Evolutionary conservation across 1,140 invertebrate genomes (phyloP).

Genomic region (Eriosoma lanigerum): DNA sequence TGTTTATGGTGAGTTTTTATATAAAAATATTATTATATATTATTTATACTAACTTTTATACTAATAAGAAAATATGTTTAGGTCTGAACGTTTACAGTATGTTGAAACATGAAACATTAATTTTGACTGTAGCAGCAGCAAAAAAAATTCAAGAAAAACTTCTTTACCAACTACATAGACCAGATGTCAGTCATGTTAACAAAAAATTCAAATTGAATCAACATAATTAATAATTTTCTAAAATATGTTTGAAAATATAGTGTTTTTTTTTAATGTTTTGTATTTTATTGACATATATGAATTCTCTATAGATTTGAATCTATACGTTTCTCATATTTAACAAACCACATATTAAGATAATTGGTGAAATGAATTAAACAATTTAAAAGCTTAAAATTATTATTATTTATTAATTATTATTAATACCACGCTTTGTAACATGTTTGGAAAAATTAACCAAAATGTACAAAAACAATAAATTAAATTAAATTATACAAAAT

Average conservation of each 20-base stretch:
- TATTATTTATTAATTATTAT: constrained; percentile 10
- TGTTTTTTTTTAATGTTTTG: not conserved
- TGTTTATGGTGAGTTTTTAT: constrained; percentile 71
- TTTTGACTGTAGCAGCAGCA: constrained; percentile 82
- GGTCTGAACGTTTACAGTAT: constrained; percentile 84
- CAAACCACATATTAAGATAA: too few species aligned
- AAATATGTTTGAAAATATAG: constrained; percentile 7
- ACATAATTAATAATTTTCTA: constrained; percentile 11
- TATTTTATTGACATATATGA: too few species aligned
- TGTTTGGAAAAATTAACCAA: constrained; percentile 8
- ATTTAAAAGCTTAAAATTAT: not conserved
- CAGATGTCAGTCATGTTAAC: constrained; percentile 59
- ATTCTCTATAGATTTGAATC: too few species aligned
- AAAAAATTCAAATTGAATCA: constrained; percentile 54
- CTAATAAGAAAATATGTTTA: constrained; percentile 55
- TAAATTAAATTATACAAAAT: constrained; percentile 32
- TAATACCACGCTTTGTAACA: not conserved
- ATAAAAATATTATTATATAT: too few species aligned
- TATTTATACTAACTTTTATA: not conserved
- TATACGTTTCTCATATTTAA: too few species aligned
- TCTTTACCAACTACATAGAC: constrained; percentile 73
- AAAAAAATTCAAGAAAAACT: constrained; percentile 85
- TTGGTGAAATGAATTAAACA: too few species aligned
- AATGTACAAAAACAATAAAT: constrained; percentile 15
- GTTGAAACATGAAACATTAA: constrained; percentile 93